phyloP scores from a whole-genome alignment of 1,140 invertebrate genomes.

The Nasonia longicornis region DNA sequence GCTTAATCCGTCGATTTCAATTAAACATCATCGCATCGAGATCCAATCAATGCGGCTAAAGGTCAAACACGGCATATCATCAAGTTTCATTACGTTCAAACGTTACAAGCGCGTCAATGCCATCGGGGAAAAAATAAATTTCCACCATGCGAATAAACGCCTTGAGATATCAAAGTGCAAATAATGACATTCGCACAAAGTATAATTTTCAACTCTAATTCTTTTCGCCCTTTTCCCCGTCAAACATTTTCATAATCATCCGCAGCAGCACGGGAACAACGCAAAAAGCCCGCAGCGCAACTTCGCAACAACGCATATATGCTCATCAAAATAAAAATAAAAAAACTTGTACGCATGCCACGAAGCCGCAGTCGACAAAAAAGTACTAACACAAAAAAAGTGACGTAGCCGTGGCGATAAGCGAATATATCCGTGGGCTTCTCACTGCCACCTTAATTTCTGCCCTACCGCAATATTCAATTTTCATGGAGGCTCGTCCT shows the following conservation, averaged over 20 bases:
- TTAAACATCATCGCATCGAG: too few relatives aligned
- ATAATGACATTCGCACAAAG: too few relatives aligned
- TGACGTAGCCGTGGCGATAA: not conserved
- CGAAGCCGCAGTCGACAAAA: not conserved
- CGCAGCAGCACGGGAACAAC: too few relatives aligned
- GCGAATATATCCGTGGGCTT: conserved; percentile 5
- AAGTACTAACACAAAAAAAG: not conserved
- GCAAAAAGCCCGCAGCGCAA: not conserved
- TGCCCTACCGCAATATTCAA: conserved; percentile 19
- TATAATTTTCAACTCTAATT: not conserved
- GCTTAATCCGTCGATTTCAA: too few relatives aligned
- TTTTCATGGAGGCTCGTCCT: conserved; percentile 11
- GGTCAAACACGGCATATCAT: too few relatives aligned
- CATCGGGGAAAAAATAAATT: too few relatives aligned
- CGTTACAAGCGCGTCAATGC: too few relatives aligned
- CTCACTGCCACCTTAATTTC: not conserved
- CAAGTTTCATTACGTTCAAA: too few relatives aligned
- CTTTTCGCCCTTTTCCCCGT: not conserved
- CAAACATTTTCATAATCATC: not conserved
- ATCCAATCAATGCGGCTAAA: too few relatives aligned
- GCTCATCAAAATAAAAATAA: too few relatives aligned
- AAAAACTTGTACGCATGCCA: not conserved
- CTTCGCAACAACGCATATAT: not conserved
- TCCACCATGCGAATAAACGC: too few relatives aligned
- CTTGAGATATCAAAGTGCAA: too few relatives aligned